Conservation (phyloP, 2,113 vertebrate genomes). For the Donacobius atricapilla region DNA sequence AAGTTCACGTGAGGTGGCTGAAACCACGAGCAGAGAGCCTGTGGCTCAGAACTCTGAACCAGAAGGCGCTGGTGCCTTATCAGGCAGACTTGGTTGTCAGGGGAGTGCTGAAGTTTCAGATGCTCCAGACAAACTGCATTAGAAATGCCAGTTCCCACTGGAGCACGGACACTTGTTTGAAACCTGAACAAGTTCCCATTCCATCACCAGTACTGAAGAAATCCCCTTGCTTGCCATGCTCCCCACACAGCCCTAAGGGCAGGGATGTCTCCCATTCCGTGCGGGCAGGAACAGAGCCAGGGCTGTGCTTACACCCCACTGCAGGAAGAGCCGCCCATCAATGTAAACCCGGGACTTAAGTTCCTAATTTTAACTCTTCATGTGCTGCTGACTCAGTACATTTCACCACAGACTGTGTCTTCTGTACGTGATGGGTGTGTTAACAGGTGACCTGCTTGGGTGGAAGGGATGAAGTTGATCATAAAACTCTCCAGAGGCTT, state of each 20-base stretch:
- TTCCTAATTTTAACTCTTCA: neutral
- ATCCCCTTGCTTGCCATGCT: rapidly evolving
- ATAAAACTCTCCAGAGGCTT: neutral
- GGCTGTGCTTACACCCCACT: neutral
- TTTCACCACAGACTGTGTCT: neutral
- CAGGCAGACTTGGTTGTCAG: neutral
- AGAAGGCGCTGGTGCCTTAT: neutral
- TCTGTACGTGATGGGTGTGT: neutral
- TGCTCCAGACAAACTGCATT: neutral
- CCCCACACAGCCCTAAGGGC: rapidly evolving
- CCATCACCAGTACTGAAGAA: neutral
- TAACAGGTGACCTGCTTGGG: neutral
- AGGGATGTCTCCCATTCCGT: rapidly evolving
- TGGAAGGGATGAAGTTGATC: neutral
- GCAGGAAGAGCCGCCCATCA: neutral
- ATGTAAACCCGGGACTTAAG: rapidly evolving
- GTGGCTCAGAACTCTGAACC: neutral
- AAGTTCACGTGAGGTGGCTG: neutral
- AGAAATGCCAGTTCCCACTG: rapidly evolving
- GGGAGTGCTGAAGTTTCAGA: neutral
- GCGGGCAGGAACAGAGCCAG: neutral
- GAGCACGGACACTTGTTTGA: rapidly evolving
- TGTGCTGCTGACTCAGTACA: rapidly evolving
- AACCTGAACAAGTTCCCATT: rapidly evolving
- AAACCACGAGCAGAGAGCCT: neutral